These are phyloP conservation scores for Conchocele bisecta DNA, from an alignment of 2,888 invertebrate genomes.

Conservation along the genomic window DNA sequence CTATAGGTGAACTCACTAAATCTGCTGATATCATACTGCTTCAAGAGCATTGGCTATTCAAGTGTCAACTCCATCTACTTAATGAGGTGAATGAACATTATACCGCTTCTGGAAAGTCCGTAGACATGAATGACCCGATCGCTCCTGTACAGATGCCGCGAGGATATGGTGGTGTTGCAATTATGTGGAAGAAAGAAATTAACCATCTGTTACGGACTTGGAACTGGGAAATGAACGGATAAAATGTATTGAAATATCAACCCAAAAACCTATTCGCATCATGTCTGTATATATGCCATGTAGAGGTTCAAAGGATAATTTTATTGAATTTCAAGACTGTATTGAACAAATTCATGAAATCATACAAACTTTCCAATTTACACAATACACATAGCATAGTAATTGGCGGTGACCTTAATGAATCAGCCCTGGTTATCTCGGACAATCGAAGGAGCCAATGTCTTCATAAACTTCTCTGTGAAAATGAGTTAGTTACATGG, in stretches of 20 bases:
- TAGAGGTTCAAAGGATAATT: constrained; percentile 3
- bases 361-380: not conserved
- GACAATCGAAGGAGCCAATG: not conserved
- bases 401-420: constrained; percentile 23
- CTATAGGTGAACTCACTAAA: not conserved
- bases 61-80: constrained; percentile 7
- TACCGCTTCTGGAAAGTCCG: not conserved
- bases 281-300: constrained; percentile 17
- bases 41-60: constrained; percentile 22
- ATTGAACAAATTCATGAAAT: constrained; percentile 21
- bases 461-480: constrained; percentile 6
- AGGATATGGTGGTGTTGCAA: constrained; percentile 25
- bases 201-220: constrained; percentile 11
- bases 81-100: constrained; percentile 2
- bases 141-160: constrained; percentile 10
- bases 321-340: constrained; percentile 2
- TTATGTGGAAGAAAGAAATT: constrained; percentile 25
- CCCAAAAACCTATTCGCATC: not conserved
- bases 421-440: not conserved
- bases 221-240: constrained; percentile 11
- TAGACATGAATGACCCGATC: constrained; percentile 12
- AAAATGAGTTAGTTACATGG: not conserved
- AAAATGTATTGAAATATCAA: constrained; percentile 13
- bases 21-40: constrained; percentile 15
- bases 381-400: constrained; percentile 14